A percentile compares a stretch with the other conserved stretches of the same genome.
phyloP scores from a whole-genome alignment of 2,113 vertebrate genomes.

The Leptodactylus fuscus region DNA sequence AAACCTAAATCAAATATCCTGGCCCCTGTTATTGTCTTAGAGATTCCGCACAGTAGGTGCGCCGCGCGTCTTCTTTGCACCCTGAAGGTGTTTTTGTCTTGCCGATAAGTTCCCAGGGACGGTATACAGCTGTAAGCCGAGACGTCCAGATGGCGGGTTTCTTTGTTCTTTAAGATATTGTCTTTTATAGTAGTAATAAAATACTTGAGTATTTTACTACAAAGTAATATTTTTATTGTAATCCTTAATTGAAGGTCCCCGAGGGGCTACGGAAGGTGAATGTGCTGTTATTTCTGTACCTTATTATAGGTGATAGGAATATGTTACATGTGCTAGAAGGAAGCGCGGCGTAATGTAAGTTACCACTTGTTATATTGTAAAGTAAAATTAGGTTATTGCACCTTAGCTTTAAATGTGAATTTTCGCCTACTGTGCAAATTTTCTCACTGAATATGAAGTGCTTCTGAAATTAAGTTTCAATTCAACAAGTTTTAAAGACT shows the following conservation, averaged over 20 bases:
- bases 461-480: slow-evolving; percentile 24
- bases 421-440: slow-evolving; percentile 25
- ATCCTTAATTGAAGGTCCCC: slow-evolving; percentile 29
- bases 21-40: background rate
- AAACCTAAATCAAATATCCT: background rate
- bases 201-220: background rate
- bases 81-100: too few relatives aligned
- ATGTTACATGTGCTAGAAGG: background rate
- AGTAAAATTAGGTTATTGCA: slow-evolving; percentile 41
- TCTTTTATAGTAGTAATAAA: slow-evolving; percentile 9
- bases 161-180: slow-evolving; percentile 15
- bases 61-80: background rate
- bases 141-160: background rate
- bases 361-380: slow-evolving; percentile 41
- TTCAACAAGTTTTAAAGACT: background rate
- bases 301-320: slow-evolving; percentile 8
- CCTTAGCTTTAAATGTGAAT: slow-evolving; percentile 38
- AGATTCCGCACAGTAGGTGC: background rate
- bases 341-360: background rate
- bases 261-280: background rate
- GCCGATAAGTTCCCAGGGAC: background rate
- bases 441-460: slow-evolving; percentile 38
- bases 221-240: slow-evolving; percentile 24
- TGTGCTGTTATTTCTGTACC: slow-evolving; percentile 11
- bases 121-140: background rate